phyloP scores from a whole-genome alignment of 1,140 invertebrate species.

The Ylistrum balloti region DNA sequence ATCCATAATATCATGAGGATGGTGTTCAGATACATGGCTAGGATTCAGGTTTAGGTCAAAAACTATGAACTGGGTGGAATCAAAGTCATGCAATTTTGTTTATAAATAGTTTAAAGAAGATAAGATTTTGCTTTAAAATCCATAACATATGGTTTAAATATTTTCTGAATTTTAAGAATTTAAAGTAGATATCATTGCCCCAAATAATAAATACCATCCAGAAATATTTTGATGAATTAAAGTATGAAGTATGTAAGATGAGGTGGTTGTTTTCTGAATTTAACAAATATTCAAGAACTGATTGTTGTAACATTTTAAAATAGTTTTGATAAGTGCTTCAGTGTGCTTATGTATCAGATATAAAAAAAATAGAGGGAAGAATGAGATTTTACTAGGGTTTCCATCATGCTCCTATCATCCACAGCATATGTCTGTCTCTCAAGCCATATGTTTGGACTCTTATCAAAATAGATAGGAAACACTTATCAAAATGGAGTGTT shows the following conservation, averaged over 20 bases:
- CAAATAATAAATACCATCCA: not conserved
- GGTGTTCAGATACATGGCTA: not conserved
- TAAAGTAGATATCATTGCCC: not conserved
- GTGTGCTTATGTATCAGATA: not conserved
- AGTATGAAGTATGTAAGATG: not conserved
- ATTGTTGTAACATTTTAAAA: not conserved
- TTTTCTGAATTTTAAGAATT: not conserved
- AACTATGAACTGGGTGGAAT: conserved; percentile 17
- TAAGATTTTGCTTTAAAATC: not conserved
- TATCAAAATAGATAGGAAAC: conserved; percentile 40
- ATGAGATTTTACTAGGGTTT: not conserved
- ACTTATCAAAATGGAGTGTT: conserved; percentile 4
- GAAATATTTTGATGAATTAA: not conserved
- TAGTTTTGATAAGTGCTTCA: too few species aligned
- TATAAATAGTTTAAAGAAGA: conserved; percentile 15
- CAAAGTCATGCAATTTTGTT: not conserved
- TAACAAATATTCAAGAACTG: not conserved
- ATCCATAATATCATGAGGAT: not conserved
- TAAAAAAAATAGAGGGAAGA: not conserved
- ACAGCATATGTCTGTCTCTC: not conserved
- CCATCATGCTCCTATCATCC: not conserved
- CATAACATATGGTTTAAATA: not conserved
- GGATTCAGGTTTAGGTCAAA: not conserved
- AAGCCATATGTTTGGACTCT: conserved; percentile 21
- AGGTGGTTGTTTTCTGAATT: not conserved